Percentiles rank a stretch among this genome's conserved stretches.
phyloP scores from a whole-genome alignment of 2,888 invertebrate species.

The Byasa hedistus region DNA sequence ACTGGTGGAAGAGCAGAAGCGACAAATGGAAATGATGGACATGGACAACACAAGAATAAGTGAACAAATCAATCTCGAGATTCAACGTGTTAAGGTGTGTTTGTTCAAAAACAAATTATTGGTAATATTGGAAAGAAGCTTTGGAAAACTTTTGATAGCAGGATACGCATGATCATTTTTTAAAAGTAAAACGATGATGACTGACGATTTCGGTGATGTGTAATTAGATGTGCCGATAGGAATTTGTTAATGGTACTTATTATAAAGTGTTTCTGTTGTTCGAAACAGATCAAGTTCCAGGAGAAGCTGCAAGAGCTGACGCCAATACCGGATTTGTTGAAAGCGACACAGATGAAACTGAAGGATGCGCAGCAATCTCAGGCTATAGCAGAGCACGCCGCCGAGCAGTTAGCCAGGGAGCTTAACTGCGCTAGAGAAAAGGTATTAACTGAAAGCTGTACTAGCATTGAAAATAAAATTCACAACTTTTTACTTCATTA shows the following conservation, averaged over 20 bases:
- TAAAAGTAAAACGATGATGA: no score
- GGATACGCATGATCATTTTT: no score
- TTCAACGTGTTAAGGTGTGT: slow-evolving; percentile 82
- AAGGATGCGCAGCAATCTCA: slow-evolving; percentile 85
- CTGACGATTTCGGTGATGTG: no score
- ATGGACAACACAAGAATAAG: slow-evolving; percentile 85
- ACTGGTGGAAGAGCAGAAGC: slow-evolving; percentile 84
- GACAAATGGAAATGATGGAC: slow-evolving; percentile 85
- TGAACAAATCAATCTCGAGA: slow-evolving; percentile 85
- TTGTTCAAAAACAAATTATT: not conserved
- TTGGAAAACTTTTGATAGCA: no score
- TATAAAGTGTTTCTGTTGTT: not conserved
- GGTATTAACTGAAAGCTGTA: slow-evolving; percentile 48
- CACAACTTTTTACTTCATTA: not conserved
- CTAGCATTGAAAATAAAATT: not conserved
- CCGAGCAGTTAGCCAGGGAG: slow-evolving; percentile 83
- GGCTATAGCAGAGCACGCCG: slow-evolving; percentile 82
- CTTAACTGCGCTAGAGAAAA: slow-evolving; percentile 82
- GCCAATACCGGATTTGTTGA: slow-evolving; percentile 84
- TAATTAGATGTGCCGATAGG: no score
- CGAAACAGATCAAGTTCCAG: slow-evolving; percentile 80
- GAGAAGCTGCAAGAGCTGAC: slow-evolving; percentile 85
- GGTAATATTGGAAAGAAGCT: not conserved
- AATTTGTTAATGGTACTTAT: not conserved
- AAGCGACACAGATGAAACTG: slow-evolving; percentile 83